Conservation (phyloP, 2,113 vertebrate species). For the Nothobranchius kuhntae region DNA sequence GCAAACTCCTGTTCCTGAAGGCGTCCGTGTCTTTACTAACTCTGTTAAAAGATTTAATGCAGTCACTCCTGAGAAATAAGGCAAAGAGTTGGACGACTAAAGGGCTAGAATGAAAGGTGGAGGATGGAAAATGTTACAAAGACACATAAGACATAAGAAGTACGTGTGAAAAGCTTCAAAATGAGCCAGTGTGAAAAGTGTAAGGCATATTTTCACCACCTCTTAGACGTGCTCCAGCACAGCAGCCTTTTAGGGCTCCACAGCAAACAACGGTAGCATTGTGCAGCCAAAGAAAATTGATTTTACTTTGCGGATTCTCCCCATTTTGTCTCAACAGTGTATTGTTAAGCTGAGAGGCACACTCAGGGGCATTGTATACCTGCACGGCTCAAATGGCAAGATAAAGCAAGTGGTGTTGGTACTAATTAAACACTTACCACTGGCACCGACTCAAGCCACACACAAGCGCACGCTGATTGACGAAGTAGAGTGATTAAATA, state of each 20-base stretch:
- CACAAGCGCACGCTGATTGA: conserved; percentile 34
- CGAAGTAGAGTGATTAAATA: conserved; percentile 46
- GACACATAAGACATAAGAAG: neutral
- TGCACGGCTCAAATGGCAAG: conserved; percentile 25
- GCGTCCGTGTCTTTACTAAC: conserved; percentile 33
- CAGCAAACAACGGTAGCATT: conserved; percentile 18
- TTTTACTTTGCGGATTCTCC: conserved; percentile 29
- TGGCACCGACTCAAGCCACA: conserved; percentile 24
- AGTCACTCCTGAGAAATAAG: conserved; percentile 44
- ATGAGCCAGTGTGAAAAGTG: neutral
- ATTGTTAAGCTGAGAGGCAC: conserved; percentile 10
- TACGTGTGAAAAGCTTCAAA: neutral
- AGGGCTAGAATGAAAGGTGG: neutral
- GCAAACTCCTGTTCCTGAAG: conserved; percentile 56
- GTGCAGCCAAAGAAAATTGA: conserved; percentile 24
- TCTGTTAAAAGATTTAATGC: conserved; percentile 49
- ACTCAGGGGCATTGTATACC: conserved; percentile 35
- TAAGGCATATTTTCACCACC: neutral
- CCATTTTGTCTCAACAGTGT: conserved; percentile 13
- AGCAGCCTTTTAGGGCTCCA: conserved; percentile 22
- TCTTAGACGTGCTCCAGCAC: conserved; percentile 5
- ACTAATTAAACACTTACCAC: conserved; percentile 62
- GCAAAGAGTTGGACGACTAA: neutral
- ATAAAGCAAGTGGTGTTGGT: conserved; percentile 29
- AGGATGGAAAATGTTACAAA: conserved; percentile 3